Evolutionary conservation across 1,140 invertebrate species (phyloP), one percentile per base, ranked within the genome.

Genomic region (Battus philenor): DNA sequence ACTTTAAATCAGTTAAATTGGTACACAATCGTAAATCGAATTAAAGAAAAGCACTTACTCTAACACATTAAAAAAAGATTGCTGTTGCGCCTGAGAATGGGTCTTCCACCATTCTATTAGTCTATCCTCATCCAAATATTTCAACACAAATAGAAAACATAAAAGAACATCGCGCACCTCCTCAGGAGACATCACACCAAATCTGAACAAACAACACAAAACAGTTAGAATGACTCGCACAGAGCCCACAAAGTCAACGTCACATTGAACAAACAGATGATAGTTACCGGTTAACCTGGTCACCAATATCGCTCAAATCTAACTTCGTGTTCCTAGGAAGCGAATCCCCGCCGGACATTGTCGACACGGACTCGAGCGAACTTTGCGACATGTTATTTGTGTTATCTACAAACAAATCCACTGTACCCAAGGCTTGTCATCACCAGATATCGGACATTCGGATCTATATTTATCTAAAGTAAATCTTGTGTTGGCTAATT

Each of bases 81-180:
- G 83, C 17, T 94, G 89, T 55, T 95, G 93, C 47, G 87, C 86
- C 48, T 93, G 90, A 2, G 90, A 90, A 56, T 93, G 94, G 36
- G 94, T 94, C 59, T 93, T 92, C 93, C 96, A 97, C 94, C 95
- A 97, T 4, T 92, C 90, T 9, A 97, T 90, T n/a, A 97, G 87
- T 59, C 95, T 91, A 54, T 96, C 94, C 70, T 97, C 94, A 16
- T 93, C 92, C 32, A 97, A 73, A 83, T 97, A 93, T 76, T 97
- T 97, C 13, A 98, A 87, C 30, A 98, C 91, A 85, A 97, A 97
- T 9, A 98, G 83, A 73, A 97, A 96, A 70, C 94, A 95, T 1
- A 98, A 78, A 8, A 99, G 87, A 9, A 98, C 87, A 84, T 99
- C 97, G 68, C 93, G 94, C 17, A 95, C 91, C 87, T 97, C 95